A percentile compares a stretch with the other conserved stretches of the same genome.
Evolutionary conservation across 2,797 vertebrate species (phyloP).

Genomic region (Mastacembelus armatus): DNA sequence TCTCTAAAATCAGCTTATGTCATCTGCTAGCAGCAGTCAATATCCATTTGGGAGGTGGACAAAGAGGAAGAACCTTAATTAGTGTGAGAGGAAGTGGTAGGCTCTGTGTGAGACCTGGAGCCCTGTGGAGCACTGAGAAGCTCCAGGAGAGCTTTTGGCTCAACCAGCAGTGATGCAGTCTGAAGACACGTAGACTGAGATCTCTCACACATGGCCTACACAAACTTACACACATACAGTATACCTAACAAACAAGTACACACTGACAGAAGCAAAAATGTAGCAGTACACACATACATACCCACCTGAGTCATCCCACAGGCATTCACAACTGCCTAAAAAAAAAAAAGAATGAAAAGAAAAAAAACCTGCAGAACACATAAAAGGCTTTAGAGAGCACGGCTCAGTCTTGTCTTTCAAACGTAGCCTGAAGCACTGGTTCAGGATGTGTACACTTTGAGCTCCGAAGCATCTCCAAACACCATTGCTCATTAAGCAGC

Average conservation of each 20-base stretch:
- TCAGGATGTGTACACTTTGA: slow-evolving; percentile 45
- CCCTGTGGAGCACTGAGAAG: slow-evolving; percentile 45
- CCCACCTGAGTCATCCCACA: slow-evolving; percentile 74
- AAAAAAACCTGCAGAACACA: slow-evolving; percentile 46
- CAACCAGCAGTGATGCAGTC: slow-evolving; percentile 45
- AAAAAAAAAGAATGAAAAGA: slow-evolving; percentile 22
- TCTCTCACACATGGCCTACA: slow-evolving; percentile 20
- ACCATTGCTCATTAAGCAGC: slow-evolving; percentile 58
- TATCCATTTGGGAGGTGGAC: slow-evolving; percentile 54
- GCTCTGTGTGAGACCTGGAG: slow-evolving; percentile 61
- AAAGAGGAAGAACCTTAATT: slow-evolving; percentile 65
- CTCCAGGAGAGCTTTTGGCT: slow-evolving; percentile 57
- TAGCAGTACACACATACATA: slow-evolving; percentile 35
- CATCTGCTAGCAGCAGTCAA: slow-evolving; percentile 41
- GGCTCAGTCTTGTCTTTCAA: slow-evolving; percentile 64
- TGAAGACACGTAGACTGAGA: slow-evolving; percentile 68
- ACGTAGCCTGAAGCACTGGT: slow-evolving; percentile 62
- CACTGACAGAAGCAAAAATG: slow-evolving; percentile 42
- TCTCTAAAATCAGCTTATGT: slow-evolving; percentile 25
- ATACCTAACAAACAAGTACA: slow-evolving; percentile 26
- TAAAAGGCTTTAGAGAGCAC: slow-evolving; percentile 58
- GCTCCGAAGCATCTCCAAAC: slow-evolving; percentile 44
- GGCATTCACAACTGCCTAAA: slow-evolving; percentile 75
- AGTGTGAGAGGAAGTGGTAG: slow-evolving; percentile 51
- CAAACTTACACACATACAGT: slow-evolving; percentile 17